A percentile compares a stretch with the other conserved stretches of the same genome.
Evolutionary conservation across 2,113 vertebrate species (phyloP).

Genomic region (Platichthys stellatus): DNA sequence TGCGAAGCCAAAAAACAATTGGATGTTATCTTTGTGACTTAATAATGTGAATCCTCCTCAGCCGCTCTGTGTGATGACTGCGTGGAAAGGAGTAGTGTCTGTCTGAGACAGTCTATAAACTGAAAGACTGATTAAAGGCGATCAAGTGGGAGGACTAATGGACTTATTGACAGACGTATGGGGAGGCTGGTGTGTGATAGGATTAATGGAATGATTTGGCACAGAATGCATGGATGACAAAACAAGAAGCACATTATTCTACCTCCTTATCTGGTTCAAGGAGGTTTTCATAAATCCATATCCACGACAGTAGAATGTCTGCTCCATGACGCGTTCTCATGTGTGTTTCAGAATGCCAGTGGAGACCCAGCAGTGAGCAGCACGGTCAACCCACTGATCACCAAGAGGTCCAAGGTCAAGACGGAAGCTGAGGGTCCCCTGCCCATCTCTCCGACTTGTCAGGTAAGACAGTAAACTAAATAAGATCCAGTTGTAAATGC

Average conservation of each 20-base stretch:
- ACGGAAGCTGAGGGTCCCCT: slow-evolving; percentile 85
- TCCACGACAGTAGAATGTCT: too few species aligned
- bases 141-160: slow-evolving; percentile 10
- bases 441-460: slow-evolving; percentile 78
- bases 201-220: slow-evolving; percentile 19
- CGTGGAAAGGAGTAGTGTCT: background rate
- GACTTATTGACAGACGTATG: background rate
- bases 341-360: slow-evolving; percentile 84
- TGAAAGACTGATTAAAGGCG: slow-evolving; percentile 4
- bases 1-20: slow-evolving; percentile 16
- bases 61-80: slow-evolving; percentile 7
- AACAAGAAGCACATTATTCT: background rate
- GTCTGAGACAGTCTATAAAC: background rate
- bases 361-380: slow-evolving; percentile 97
- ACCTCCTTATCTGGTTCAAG: background rate
- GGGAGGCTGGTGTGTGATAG: background rate
- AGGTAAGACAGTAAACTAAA: slow-evolving; percentile 47
- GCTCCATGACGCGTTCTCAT: background rate
- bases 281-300: too few species aligned
- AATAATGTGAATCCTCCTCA: slow-evolving; percentile 16
- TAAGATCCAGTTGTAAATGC: background rate
- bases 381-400: slow-evolving; percentile 92
- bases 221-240: background rate
- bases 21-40: slow-evolving; percentile 21
- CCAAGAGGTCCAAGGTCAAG: slow-evolving; percentile 96